Evolutionary conservation across 2,888 invertebrate species (phyloP).

Genomic region (Unio delphinus): DNA sequence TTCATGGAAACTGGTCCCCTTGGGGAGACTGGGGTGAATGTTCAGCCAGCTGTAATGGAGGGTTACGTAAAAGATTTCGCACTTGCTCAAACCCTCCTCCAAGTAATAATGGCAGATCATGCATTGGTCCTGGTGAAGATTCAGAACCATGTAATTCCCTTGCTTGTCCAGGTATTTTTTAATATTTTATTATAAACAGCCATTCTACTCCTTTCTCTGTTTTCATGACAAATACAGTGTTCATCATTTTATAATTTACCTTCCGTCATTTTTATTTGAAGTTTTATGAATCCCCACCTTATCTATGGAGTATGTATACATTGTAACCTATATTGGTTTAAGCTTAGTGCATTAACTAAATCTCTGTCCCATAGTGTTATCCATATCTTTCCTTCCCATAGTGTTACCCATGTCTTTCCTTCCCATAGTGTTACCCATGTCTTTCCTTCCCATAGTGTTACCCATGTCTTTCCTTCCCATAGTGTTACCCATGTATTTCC

Average conservation of each 20-base stretch:
- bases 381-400: too few species aligned
- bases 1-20: conserved; percentile 64
- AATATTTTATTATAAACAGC: not conserved
- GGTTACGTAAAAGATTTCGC: conserved; percentile 54
- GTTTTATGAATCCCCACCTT: not conserved
- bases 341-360: too few species aligned
- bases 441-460: too few species aligned
- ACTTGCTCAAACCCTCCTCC: conserved; percentile 66
- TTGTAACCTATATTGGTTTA: too few species aligned
- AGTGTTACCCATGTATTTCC: too few species aligned
- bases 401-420: too few species aligned
- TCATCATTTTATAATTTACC: not conserved
- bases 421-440: too few species aligned
- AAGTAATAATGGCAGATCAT: conserved; percentile 60
- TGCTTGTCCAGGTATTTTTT: conserved; percentile 64
- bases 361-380: too few species aligned
- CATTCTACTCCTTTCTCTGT: not conserved
- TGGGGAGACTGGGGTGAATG: conserved; percentile 68
- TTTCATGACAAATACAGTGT: not conserved
- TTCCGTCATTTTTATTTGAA: not conserved
- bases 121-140: conserved; percentile 60
- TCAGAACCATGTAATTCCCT: conserved; percentile 65
- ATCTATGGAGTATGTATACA: too few species aligned
- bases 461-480: too few species aligned
- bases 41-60: conserved; percentile 66